Conservation (phyloP, 2,888 invertebrate genomes). For the Stegana nigrithorax region DNA sequence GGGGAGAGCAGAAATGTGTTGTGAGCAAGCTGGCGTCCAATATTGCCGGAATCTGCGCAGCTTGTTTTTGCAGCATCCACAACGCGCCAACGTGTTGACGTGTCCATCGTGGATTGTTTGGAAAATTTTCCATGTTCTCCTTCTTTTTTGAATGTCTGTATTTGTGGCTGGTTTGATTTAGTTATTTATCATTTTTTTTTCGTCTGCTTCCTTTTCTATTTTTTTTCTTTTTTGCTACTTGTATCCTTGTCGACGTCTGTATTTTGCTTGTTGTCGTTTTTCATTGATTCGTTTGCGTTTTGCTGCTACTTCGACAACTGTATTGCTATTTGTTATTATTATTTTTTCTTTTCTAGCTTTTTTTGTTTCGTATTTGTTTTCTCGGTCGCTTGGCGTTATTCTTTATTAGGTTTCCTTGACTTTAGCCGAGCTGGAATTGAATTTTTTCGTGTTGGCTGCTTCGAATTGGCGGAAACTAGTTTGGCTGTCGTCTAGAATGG, state of each 20-base stretch:
- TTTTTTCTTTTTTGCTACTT: neutral
- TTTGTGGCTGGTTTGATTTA: neutral
- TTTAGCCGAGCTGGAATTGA: too few species aligned
- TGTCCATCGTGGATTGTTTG: neutral
- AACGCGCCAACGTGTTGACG: slow-evolving; percentile 12
- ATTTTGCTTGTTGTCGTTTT: neutral
- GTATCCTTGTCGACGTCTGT: neutral
- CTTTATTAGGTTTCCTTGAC: too few species aligned
- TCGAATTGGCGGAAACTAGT: too few species aligned
- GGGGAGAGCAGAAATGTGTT: too few species aligned
- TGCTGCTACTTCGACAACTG: too few species aligned
- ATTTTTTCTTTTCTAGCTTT: neutral
- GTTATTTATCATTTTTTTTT: too few species aligned
- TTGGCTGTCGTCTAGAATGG: too few species aligned
- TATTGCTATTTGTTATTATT: too few species aligned
- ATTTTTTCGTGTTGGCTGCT: too few species aligned
- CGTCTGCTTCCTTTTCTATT: neutral
- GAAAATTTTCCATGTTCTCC: neutral
- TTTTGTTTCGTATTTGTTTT: neutral
- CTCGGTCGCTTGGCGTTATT: neutral
- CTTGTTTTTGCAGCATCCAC: slow-evolving; percentile 14
- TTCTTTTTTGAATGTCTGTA: neutral
- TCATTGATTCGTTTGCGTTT: too few species aligned
- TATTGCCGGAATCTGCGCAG: too few species aligned
- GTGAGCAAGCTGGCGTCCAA: too few species aligned